Conservation (phyloP, 2,888 invertebrate genomes). For the Notodonta ziczac region DNA sequence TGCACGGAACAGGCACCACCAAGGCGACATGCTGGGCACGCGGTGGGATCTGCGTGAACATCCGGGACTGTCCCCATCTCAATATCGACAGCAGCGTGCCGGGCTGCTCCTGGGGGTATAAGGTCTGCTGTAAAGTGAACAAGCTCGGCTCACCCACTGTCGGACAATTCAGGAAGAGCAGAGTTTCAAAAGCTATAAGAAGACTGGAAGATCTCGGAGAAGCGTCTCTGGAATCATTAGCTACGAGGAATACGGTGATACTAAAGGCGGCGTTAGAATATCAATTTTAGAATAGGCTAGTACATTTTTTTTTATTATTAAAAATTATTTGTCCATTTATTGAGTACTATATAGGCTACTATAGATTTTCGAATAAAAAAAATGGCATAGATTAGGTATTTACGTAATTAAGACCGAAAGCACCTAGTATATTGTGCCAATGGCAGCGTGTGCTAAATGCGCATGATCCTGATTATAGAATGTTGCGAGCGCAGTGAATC, state of each 20-base stretch:
- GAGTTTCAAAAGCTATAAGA: slow-evolving; percentile 12
- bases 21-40: slow-evolving; percentile 63
- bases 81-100: slow-evolving; percentile 48
- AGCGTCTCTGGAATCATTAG: slow-evolving; percentile 30
- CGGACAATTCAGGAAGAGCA: slow-evolving; percentile 20
- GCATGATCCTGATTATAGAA: no score
- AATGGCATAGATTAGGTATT: no score
- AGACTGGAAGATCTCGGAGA: slow-evolving; percentile 33
- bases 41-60: slow-evolving; percentile 55
- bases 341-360: no score
- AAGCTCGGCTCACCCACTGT: slow-evolving; percentile 35
- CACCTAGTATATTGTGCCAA: no score
- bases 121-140: slow-evolving; percentile 56
- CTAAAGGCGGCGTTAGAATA: not conserved
- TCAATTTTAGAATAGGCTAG: not conserved
- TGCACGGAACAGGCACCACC: slow-evolving; percentile 40
- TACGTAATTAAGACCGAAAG: no score
- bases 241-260: slow-evolving; percentile 29
- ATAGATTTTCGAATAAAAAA: no score
- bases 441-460: no score
- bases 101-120: slow-evolving; percentile 50
- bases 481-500: no score
- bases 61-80: slow-evolving; percentile 44
- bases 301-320: not conserved
- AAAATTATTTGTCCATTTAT: no score